Conservation (phyloP, 2,113 vertebrate species). For the Fukomys damarensis region DNA sequence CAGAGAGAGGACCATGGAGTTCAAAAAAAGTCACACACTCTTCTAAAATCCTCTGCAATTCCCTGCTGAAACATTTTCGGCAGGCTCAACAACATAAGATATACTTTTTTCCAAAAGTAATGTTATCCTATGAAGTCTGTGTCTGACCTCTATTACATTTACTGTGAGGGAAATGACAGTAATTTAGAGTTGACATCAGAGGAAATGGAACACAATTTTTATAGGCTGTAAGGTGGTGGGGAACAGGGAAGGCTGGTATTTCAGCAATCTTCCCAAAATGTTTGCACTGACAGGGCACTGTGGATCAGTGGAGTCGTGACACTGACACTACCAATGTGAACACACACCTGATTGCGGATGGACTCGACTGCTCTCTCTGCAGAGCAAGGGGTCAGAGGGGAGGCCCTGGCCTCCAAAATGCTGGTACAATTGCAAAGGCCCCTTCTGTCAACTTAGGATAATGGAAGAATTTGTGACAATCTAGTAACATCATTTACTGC, state of each 20-base stretch:
- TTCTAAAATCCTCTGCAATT: neutral
- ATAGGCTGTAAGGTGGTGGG: neutral
- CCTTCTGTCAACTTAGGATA: neutral
- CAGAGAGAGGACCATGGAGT: neutral
- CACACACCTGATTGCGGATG: neutral
- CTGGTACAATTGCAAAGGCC: neutral
- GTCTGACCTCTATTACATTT: neutral
- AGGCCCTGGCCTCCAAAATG: neutral
- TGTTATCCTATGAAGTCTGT: neutral
- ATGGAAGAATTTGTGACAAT: neutral
- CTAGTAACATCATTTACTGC: neutral
- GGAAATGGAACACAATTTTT: neutral
- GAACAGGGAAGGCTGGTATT: neutral
- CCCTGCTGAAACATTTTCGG: slow-evolving; percentile 12
- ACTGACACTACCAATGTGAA: neutral
- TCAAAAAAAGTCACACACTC: neutral
- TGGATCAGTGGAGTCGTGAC: neutral
- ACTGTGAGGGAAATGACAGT: neutral
- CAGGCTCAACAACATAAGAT: neutral
- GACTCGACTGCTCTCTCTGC: neutral
- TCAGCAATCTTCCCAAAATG: neutral
- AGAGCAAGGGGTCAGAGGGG: neutral
- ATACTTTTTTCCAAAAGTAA: neutral
- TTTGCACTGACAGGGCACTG: neutral
- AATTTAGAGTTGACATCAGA: neutral